A percentile compares a stretch with the other conserved stretches of the same genome.
Evolutionary conservation across 2,797 vertebrate genomes (phyloP).

Genomic region (Urosaurus nigricauda): DNA sequence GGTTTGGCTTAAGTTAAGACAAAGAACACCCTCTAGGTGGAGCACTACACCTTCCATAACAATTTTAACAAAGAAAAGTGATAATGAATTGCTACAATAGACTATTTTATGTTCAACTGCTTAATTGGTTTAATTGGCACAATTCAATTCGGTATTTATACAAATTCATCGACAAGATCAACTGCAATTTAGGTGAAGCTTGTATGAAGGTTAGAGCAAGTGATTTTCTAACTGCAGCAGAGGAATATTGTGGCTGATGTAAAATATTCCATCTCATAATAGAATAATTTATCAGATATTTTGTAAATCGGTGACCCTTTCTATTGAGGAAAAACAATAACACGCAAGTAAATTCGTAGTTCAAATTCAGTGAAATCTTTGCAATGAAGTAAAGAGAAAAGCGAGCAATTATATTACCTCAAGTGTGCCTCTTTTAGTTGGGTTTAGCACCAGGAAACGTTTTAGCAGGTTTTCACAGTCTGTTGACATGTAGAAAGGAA

Average conservation of each 20-base stretch:
- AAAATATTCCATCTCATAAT: background rate
- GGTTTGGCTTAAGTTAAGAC: background rate
- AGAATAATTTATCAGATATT: background rate
- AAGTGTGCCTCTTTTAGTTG: constrained; percentile 95
- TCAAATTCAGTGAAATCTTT: background rate
- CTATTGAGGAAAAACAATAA: background rate
- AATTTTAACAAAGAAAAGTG: background rate
- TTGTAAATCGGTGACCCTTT: background rate
- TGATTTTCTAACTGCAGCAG: background rate
- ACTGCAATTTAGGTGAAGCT: background rate
- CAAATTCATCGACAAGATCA: background rate
- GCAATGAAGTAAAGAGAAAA: background rate
- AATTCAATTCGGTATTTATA: background rate
- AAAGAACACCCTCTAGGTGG: constrained; percentile 16
- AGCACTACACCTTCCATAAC: background rate
- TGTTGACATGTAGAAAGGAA: constrained; percentile 99
- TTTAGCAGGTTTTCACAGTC: constrained; percentile 99
- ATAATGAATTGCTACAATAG: background rate
- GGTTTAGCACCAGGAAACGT: constrained; percentile 98
- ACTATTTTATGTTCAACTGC: constrained; percentile 13
- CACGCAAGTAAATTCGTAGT: constrained; percentile 11
- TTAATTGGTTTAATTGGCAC: background rate
- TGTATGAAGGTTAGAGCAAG: background rate
- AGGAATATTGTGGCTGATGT: background rate
- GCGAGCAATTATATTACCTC: constrained; percentile 85